These are phyloP conservation scores for Danionella dracula DNA, from an alignment of 2,797 vertebrate genomes.

Conservation along the genomic window DNA sequence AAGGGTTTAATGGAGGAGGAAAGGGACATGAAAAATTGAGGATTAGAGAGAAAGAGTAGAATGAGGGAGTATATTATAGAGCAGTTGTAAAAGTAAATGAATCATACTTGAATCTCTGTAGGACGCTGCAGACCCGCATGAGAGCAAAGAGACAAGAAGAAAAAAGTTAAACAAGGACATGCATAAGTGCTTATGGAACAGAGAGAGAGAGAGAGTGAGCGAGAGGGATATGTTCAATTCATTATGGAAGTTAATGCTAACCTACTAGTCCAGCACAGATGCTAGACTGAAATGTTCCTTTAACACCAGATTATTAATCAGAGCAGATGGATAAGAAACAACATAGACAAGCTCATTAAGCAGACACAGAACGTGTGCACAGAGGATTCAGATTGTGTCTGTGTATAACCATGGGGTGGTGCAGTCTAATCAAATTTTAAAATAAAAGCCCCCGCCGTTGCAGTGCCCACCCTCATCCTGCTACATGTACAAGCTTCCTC, in stretches of 20 bases:
- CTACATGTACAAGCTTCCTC: too few species aligned
- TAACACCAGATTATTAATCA: conserved; percentile 11
- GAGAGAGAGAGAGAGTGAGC: conserved; percentile 65
- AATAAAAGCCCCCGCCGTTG: too few species aligned
- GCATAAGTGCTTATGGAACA: conserved; percentile 72
- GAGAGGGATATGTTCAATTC: not conserved
- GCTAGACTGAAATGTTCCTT: conserved; percentile 3
- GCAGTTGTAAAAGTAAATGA: conserved; percentile 52
- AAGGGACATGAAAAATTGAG: conserved; percentile 17
- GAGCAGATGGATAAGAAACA: conserved; percentile 25
- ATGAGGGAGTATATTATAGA: conserved; percentile 62
- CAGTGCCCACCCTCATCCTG: too few species aligned
- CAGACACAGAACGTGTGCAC: conserved; percentile 4
- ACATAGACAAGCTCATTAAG: conserved; percentile 23
- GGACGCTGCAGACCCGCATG: conserved; percentile 95
- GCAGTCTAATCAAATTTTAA: too few species aligned
- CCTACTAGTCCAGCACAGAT: conserved; percentile 21
- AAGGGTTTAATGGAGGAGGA: conserved; percentile 47
- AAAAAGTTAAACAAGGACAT: conserved; percentile 72
- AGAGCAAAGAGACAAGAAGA: conserved; percentile 73
- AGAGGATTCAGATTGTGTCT: not conserved
- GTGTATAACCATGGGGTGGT: not conserved
- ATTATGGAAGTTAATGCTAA: conserved; percentile 12
- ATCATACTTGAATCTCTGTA: conserved; percentile 99
- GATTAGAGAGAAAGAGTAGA: conserved; percentile 59